Conservation (phyloP, 1,140 invertebrate genomes). For the Drosophila hydei region DNA sequence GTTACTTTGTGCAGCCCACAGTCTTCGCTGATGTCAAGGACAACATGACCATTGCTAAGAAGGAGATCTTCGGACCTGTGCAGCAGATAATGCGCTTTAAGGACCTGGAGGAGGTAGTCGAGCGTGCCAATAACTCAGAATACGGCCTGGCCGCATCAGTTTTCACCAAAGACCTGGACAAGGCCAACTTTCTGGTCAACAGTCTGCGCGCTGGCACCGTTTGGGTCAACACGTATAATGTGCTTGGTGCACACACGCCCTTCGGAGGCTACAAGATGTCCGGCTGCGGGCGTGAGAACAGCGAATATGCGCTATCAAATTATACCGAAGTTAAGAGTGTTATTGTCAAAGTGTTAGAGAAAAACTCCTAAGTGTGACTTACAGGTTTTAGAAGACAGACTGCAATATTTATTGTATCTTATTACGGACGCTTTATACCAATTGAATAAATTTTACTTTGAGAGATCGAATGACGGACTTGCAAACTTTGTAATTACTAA, state of each 20-base stretch:
- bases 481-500: no score
- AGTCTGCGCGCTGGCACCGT: constrained; percentile 92
- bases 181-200: constrained; percentile 89
- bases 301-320: constrained; percentile 40
- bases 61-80: constrained; percentile 97
- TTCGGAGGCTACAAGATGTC: constrained; percentile 94
- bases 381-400: no score
- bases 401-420: no score
- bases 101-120: constrained; percentile 92
- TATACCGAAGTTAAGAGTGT: constrained; percentile 73
- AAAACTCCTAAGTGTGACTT: not conserved
- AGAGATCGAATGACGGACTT: no score
- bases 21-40: constrained; percentile 92
- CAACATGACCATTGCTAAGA: constrained; percentile 91
- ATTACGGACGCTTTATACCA: no score
- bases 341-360: not conserved
- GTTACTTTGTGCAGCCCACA: constrained; percentile 92
- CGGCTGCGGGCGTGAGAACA: constrained; percentile 90
- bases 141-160: constrained; percentile 95
- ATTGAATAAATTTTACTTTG: no score
- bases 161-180: constrained; percentile 92
- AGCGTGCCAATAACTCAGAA: constrained; percentile 91
- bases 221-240: constrained; percentile 93
- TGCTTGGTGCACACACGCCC: constrained; percentile 87
- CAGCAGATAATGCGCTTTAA: constrained; percentile 94